A percentile compares a stretch with the other conserved stretches of the same genome.
Conservation (phyloP, 1,140 invertebrate genomes). For the Theocolax elegans region DNA sequence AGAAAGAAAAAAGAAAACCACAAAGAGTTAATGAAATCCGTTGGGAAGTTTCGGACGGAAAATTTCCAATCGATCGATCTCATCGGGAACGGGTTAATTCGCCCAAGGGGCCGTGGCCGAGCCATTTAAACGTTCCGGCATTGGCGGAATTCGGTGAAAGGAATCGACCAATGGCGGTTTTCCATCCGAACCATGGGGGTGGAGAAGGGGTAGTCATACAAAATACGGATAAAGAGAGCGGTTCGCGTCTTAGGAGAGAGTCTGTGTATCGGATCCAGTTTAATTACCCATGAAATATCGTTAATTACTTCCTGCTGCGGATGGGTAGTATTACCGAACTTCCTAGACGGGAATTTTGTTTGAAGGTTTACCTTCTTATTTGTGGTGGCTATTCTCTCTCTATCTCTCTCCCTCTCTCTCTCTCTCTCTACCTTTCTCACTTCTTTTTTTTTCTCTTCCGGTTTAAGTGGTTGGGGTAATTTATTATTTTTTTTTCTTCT, state of each 20-base stretch:
- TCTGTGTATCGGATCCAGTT: constrained; percentile 57
- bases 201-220: no score
- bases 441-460: not conserved
- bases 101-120: not conserved
- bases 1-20: not conserved
- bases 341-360: no score
- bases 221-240: no score
- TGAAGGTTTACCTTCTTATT: no score
- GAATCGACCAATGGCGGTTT: constrained; percentile 58
- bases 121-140: constrained; percentile 52
- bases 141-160: constrained; percentile 48
- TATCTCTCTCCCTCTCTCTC: not conserved
- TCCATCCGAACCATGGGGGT: no score
- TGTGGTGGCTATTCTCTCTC: not conserved
- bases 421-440: not conserved
- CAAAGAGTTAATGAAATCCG: not conserved
- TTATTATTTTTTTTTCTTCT: no score
- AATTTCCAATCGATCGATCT: constrained; percentile 36
- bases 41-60: not conserved
- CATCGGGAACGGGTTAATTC: constrained; percentile 18
- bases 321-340: no score
- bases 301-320: constrained; percentile 56
- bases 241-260: constrained; percentile 52
- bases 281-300: constrained; percentile 67
- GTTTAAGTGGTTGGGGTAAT: no score